Evolutionary conservation across 2,888 invertebrate genomes (phyloP).

Genomic region (Drosophila melanocephala): DNA sequence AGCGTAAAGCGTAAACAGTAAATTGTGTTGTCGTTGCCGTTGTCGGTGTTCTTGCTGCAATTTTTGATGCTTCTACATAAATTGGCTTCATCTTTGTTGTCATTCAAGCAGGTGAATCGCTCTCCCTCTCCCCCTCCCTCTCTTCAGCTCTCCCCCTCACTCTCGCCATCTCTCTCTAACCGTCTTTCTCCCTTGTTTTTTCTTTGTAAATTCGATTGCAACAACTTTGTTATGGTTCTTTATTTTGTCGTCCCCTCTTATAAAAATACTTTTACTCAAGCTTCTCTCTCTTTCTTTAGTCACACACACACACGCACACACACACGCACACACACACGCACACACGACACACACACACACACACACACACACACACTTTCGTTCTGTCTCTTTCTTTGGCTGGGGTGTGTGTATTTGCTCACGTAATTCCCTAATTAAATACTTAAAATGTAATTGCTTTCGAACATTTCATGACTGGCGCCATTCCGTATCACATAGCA

Average conservation of each 20-base stretch:
- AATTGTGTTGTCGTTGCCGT: slow-evolving; percentile 57
- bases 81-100: slow-evolving; percentile 78
- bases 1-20: slow-evolving; percentile 73
- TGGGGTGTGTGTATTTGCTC: slow-evolving; percentile 56
- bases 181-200: background rate
- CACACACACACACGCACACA: background rate
- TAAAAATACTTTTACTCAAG: background rate
- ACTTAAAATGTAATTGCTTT: slow-evolving; percentile 82
- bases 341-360: background rate
- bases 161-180: no score
- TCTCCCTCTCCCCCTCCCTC: background rate
- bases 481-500: background rate
- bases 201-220: slow-evolving; percentile 40
- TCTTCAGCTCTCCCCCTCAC: background rate
- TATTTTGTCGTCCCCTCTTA: slow-evolving; percentile 30
- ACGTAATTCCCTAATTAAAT: slow-evolving; percentile 81
- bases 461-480: slow-evolving; percentile 65
- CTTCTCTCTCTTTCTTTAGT: background rate
- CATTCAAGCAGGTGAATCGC: slow-evolving; percentile 48
- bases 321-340: background rate
- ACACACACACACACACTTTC: background rate
- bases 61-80: slow-evolving; percentile 53
- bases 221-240: slow-evolving; percentile 65
- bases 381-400: background rate
- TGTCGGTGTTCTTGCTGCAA: slow-evolving; percentile 13